Evolutionary conservation across 2,797 vertebrate species (phyloP), one percentile per base, ranked within the genome.

Genomic region (Poeciliopsis paucimaculata): DNA sequence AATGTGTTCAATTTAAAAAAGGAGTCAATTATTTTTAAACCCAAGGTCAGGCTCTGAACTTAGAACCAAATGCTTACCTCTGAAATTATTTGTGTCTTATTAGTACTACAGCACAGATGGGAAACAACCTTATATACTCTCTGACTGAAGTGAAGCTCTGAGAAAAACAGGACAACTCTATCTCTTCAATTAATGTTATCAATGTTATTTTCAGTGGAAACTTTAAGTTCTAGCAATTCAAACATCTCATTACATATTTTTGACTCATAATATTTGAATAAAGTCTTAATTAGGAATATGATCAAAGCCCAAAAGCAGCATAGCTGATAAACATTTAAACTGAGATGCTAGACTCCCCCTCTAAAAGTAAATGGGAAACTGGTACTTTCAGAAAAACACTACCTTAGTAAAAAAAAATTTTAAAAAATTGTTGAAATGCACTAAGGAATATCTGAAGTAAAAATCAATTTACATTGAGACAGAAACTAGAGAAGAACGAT

Each of bases 161-260:
- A 75, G 78, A 78, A 62, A 72, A 81, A 77, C 55, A 79, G 18
- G 43, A 60, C 49, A 12, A 76, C 60, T 76, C n/a, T 75, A 78
- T 82, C 85, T 79, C 57, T 64, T 47, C 77, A 79, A 81, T 89
- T 77, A 62, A 83, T 84, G 62, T 82, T 83, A 87, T 82, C 43
- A 80, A 79, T 82, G 79, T 5, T 79, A 57, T 43, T 80, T 77
- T 88, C 3, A 60, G 49, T 39, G 26, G 75, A 72, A 64, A 83
- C 57, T 66, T 74, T 77, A 71, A 4, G 15, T 79, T 84, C 46
- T 39, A 60, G 20, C 13, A 60, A 57, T 41, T 47, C 13, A 72
- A 9, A 71, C 36, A 64, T 4, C 4, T 16, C 62, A 73, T 77
- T 46, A 43, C 62, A 28, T 62, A n/a, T 51, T 75, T 76, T 70